A percentile compares a stretch with the other conserved stretches of the same genome.
phyloP scores from a whole-genome alignment of 1,140 invertebrate genomes.

The Drosophila ironensis region DNA sequence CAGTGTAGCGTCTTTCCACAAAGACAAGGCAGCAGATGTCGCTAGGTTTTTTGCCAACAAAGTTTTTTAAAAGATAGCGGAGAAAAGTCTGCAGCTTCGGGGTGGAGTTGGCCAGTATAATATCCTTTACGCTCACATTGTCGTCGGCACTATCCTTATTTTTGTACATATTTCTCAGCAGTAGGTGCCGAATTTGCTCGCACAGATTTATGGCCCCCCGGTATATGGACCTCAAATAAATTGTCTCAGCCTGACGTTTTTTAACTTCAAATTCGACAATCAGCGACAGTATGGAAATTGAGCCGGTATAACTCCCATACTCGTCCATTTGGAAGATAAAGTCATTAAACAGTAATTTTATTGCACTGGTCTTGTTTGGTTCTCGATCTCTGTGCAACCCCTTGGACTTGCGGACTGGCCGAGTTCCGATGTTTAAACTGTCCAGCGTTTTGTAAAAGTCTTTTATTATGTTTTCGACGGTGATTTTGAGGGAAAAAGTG shows the following conservation, averaged over 20 bases:
- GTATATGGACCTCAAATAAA: conserved; percentile 82
- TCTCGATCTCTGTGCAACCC: conserved; percentile 33
- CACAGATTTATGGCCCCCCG: conserved; percentile 80
- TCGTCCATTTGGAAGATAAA: conserved; percentile 82
- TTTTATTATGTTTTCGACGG: too few species aligned
- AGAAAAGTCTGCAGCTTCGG: conserved; percentile 85
- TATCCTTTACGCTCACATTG: conserved; percentile 52
- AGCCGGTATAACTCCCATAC: conserved; percentile 85
- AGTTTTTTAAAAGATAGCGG: conserved; percentile 83
- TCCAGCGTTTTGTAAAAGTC: too few species aligned
- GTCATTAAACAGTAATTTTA: conserved; percentile 68
- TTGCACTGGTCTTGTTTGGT: conserved; percentile 49
- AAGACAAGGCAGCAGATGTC: conserved; percentile 91
- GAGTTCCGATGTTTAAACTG: conserved; percentile 41
- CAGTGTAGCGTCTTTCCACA: conserved; percentile 89
- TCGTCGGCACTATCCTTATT: conserved; percentile 46
- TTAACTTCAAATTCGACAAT: conserved; percentile 86
- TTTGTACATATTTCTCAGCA: conserved; percentile 51
- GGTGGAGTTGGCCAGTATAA: conserved; percentile 84
- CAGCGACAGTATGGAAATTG: conserved; percentile 83
- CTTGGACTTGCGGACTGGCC: conserved; percentile 48
- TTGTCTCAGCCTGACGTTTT: conserved; percentile 83
- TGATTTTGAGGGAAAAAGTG: neutral
- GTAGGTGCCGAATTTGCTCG: conserved; percentile 58
- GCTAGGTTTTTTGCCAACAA: conserved; percentile 63